Base-by-base conservation (phyloP, 1,140 invertebrate species). In the Doryteuthis pealeii region DNA sequence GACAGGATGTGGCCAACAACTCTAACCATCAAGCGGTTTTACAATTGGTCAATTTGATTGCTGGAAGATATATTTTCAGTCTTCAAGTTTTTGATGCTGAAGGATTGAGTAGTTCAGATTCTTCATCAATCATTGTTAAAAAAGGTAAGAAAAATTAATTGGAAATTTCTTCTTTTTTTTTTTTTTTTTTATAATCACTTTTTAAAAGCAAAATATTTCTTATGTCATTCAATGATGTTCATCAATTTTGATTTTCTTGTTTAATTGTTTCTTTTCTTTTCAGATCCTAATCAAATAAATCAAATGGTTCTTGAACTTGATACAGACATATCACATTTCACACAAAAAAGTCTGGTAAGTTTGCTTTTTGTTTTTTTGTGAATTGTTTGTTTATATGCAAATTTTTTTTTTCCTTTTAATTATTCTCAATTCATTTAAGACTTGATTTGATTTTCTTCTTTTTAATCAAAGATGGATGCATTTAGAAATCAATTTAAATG, bases 11-110 rank as follows among this genome's bases (percentile, higher is more conserved):
- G 15, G 67, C 88, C 8, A 87, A 88, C 75, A 78, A 79, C 32
- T 84, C 85, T 40, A 86, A 88, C 73, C 78, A 84, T 54, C 73
- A 81, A 58, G 81, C 86, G 10, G 81, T 87, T 32, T 83, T 90
- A 71, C 86, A 95, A 92, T 84, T 96, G 40, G 93, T 92, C 65
- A 93, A 96, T 85, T 89, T 97, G 33, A 92, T 96, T 74, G 91
- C 93, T 10, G 96, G 96, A 0, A 91, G 92, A 77, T 98, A 98
- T 81, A 91, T 95, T 0, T 98, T 97, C 82, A 93, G 92, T 81
- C 88, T 98, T 40, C 95, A 92, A 74, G 95, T 98, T 5, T 92
- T 90, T 58, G 96, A 98, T 88, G 93, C 94, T 74, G 95, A 97
- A 87, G 96, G 95, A 2, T 88, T 94, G 18, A 92, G 90, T 0